A percentile compares a stretch with the other conserved stretches of the same genome.
Evolutionary conservation across 2,113 vertebrate genomes (phyloP).

Genomic region (Podarcis raffonei): DNA sequence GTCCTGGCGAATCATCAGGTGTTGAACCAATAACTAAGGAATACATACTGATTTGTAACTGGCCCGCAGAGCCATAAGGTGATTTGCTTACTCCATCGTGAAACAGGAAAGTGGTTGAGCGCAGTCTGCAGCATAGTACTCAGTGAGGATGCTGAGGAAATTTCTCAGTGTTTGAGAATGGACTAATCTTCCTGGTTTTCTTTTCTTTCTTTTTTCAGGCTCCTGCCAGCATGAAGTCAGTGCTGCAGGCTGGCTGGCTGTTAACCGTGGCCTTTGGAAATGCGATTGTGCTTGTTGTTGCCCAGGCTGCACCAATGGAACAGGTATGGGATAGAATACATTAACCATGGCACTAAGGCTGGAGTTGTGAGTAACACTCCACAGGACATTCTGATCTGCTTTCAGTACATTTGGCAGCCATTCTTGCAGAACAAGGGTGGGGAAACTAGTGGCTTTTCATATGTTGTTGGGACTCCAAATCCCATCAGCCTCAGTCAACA

Average conservation of each 20-base stretch:
- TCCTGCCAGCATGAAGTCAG: slow-evolving; percentile 95
- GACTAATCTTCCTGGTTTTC: slow-evolving; percentile 36
- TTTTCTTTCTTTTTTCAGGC: slow-evolving; percentile 76
- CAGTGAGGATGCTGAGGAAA: background rate
- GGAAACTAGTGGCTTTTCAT: background rate
- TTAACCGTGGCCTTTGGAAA: slow-evolving; percentile 95
- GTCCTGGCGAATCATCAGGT: background rate
- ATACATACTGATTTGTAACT: background rate
- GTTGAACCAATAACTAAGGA: no score
- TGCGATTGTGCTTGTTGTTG: slow-evolving; percentile 92
- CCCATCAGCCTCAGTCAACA: background rate
- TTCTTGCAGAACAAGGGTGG: background rate
- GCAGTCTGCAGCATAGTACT: background rate
- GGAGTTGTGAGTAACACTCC: background rate
- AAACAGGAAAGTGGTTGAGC: background rate
- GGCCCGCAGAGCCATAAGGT: background rate
- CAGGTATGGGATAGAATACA: slow-evolving; percentile 82
- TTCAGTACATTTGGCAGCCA: background rate
- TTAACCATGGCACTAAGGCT: background rate
- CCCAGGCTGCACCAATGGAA: slow-evolving; percentile 87
- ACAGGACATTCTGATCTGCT: background rate
- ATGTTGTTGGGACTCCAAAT: background rate
- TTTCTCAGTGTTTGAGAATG: background rate
- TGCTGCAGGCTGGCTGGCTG: slow-evolving; percentile 95
- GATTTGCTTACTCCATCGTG: background rate